Percentiles rank a stretch among this genome's conserved stretches.
phyloP scores from a whole-genome alignment of 2,113 vertebrate genomes.

The Platysteira castanea region DNA sequence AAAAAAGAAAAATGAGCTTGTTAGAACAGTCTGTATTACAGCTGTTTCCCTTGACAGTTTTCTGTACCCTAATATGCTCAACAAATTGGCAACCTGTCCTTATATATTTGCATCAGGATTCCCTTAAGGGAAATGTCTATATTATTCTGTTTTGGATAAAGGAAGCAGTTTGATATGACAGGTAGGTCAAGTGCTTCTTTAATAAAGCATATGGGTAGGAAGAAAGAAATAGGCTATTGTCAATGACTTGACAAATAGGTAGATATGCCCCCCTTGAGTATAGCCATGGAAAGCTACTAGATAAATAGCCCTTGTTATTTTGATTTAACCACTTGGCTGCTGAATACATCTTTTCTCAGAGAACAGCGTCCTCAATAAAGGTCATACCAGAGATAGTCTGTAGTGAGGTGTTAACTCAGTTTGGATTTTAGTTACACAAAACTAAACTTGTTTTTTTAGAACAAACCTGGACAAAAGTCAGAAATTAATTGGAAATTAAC shows the following conservation, averaged over 20 bases:
- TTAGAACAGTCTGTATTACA: constrained; percentile 84
- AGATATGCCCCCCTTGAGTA: constrained; percentile 76
- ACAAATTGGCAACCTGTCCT: constrained; percentile 90
- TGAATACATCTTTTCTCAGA: not conserved
- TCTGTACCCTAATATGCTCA: constrained; percentile 76
- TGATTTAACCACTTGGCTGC: constrained; percentile 75
- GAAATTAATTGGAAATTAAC: not conserved
- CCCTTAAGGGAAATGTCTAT: constrained; percentile 88
- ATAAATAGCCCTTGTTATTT: constrained; percentile 80
- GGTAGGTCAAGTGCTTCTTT: constrained; percentile 90
- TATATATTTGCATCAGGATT: constrained; percentile 90
- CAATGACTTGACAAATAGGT: constrained; percentile 84
- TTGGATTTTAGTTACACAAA: not conserved
- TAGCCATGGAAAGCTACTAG: constrained; percentile 69
- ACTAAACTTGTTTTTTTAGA: not conserved
- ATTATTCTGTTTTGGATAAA: constrained; percentile 88
- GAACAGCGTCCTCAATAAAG: not conserved
- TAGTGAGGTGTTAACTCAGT: fast-evolving
- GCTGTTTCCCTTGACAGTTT: constrained; percentile 80
- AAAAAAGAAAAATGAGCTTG: constrained; percentile 86
- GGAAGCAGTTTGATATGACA: constrained; percentile 87
- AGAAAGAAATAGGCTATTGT: constrained; percentile 72
- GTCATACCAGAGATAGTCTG: not conserved
- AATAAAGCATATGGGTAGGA: constrained; percentile 83
- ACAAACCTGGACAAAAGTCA: not conserved